These are phyloP conservation scores for Linnaemya tessellans DNA, from an alignment of 2,888 invertebrate genomes.

Conservation along the genomic window DNA sequence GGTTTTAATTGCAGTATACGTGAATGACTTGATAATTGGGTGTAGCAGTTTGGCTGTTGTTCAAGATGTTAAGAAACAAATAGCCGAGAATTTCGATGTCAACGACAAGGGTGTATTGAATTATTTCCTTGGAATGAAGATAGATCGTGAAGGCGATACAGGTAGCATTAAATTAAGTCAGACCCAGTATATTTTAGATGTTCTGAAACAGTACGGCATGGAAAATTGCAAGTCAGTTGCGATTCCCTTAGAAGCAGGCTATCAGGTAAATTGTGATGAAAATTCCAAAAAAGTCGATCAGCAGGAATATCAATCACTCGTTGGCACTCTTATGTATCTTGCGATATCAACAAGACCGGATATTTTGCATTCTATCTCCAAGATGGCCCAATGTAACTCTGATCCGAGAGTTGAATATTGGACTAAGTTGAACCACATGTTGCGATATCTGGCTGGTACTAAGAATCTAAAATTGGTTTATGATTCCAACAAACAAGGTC, in stretches of 20 bases:
- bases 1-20: constrained; percentile 32
- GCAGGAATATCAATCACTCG: constrained; percentile 24
- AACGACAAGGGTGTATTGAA: no score
- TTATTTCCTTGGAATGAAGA: no score
- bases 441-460: no score
- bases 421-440: no score
- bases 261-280: constrained; percentile 10
- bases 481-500: no score
- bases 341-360: no score
- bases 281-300: constrained; percentile 10
- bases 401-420: background rate
- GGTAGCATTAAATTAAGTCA: constrained; percentile 11
- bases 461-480: no score
- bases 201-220: background rate
- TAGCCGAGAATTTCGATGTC: no score
- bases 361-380: no score
- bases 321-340: constrained; percentile 23
- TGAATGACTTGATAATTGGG: constrained; percentile 43
- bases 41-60: no score
- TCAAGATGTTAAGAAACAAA: no score
- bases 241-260: constrained; percentile 5
- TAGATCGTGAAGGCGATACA: constrained; percentile 14
- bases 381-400: no score
- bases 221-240: constrained; percentile 20
- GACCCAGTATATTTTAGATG: background rate